Base-by-base conservation (phyloP, 2,888 invertebrate species). In the Nomada fabriciana region DNA sequence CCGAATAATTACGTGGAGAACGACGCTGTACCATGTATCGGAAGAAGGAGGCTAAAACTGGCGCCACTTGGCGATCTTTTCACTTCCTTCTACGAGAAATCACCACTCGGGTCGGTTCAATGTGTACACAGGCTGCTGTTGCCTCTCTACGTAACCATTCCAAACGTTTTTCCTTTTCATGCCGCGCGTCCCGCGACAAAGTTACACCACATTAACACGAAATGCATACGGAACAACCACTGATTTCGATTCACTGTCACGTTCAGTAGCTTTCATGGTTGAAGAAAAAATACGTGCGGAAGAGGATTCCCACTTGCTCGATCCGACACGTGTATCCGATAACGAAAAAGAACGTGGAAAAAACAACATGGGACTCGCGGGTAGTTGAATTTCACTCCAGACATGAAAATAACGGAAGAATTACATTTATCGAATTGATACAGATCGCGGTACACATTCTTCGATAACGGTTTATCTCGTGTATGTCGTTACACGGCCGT, bases 101-200 rank as follows among this genome's bases (percentile, higher is more conserved):
- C 77, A 77, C 83, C 71, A 79, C 71, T 64, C 65, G 36, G 36
- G 23, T 63, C 65, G 29, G 43, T 65, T 25, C 65, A 61, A 68
- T 59, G 68, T 57, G 57, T 67, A 81, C 75, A 81, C 77, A 60
- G 25, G 50, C 59, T 20, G 64, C 82, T 72, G 72, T 52, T 59
- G 52, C 59, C 52, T 47, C 67, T 84, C 80, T 73, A 83, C 71
- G 83, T 84, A 87, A 87, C 67, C 85, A 77, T 80, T 76, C 85
- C 76, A 74, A 53, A 67, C 61, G 80, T 63, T 73, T 61, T 70
- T 57, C 73, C 42, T 69, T 68, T 63, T 57, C 29, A 36, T 25
- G 36, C 50, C 55, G 36, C 70, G 57, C 23, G 42, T 64, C 63
- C 60, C 60, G 52, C 50, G 67, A 43, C 63, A 53, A 63, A 18